Conservation (phyloP, 53 echinoderm and acorn worm genomes). For the Arbacia lixula region DNA sequence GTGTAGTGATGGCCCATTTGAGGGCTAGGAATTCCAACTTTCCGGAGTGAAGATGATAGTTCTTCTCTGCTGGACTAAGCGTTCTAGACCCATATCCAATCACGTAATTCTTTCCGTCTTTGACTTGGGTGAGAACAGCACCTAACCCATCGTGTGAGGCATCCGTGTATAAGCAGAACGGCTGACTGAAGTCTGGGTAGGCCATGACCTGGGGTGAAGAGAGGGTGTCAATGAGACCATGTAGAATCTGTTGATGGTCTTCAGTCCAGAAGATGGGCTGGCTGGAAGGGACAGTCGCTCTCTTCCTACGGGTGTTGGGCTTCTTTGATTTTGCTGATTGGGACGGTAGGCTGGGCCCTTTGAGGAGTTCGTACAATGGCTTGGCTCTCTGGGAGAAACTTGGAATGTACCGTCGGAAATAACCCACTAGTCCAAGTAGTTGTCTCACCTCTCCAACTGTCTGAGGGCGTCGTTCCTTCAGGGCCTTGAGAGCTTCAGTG, state of each 20-base stretch:
- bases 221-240: too few species aligned
- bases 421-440: conserved; percentile 61
- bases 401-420: conserved; percentile 51
- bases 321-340: too few species aligned
- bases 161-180: conserved; percentile 73
- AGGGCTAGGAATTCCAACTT: conserved; percentile 60
- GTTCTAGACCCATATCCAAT: conserved; percentile 63
- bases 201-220: too few species aligned
- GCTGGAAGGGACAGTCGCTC: too few species aligned
- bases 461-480: conserved; percentile 22
- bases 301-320: too few species aligned
- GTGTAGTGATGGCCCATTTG: conserved; percentile 19
- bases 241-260: too few species aligned
- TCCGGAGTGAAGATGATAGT: conserved; percentile 63
- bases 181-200: too few species aligned
- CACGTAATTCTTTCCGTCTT: conserved; percentile 59
- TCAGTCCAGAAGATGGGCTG: too few species aligned
- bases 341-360: too few species aligned
- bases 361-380: conserved; percentile 55
- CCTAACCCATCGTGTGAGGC: conserved; percentile 66
- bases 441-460: conserved; percentile 64
- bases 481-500: conserved; percentile 45
- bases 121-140: conserved; percentile 68
- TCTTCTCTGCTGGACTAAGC: conserved; percentile 60
- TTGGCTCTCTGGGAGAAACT: conserved; percentile 61